Evolutionary conservation across 2,797 vertebrate genomes (phyloP), one percentile per base, ranked within the genome.

Genomic region (Labroides dimidiatus): DNA sequence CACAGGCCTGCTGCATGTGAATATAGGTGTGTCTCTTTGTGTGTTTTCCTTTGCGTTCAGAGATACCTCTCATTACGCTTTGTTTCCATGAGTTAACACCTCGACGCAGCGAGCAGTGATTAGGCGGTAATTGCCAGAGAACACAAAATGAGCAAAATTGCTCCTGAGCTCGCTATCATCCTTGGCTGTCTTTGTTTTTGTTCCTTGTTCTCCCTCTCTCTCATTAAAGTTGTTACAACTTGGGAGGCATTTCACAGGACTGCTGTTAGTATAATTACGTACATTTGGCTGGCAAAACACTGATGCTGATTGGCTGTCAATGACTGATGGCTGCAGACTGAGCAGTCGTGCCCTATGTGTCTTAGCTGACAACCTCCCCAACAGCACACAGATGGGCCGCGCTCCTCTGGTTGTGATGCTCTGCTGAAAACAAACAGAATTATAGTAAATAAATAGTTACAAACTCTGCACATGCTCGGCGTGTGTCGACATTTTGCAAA

Each of bases 51-150:
- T 43, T 51, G 15, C 41, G 21, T 48, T 43, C 33, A 14, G 24
- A 1, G 7, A 6, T 30, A 20, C 45, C 21, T 60, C 59, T 73
- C 44, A 27, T 64, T 54, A 39, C 41, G 48, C 27, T 36, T 58
- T 75, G 42, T 49, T 72, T 70, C 80, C 60, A 68, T 37, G 47
- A 72, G 55, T 72, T 23, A 61, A 68, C 27, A 59, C 47, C 72
- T 37, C 57, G 24, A 53, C 42, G 33, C 49, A 80, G 59, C 49
- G 44, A 54, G 20, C 17, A 33, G n/a, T 56, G 65, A 83, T 81
- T 59, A 78, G 55, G 50, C 10, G 8, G 64, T 45, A 73, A 84
- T 57, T 58, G 44, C 68, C 73, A 81, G 23, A 41, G 19, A 77
- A 75, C 45, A 55, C 12, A 58, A 53, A 51, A 65, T 2, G 10